Percentiles rank a stretch among this genome's conserved stretches.
phyloP scores from a whole-genome alignment of 2,113 vertebrate species.

The Ibidorhyncha struthersii region DNA sequence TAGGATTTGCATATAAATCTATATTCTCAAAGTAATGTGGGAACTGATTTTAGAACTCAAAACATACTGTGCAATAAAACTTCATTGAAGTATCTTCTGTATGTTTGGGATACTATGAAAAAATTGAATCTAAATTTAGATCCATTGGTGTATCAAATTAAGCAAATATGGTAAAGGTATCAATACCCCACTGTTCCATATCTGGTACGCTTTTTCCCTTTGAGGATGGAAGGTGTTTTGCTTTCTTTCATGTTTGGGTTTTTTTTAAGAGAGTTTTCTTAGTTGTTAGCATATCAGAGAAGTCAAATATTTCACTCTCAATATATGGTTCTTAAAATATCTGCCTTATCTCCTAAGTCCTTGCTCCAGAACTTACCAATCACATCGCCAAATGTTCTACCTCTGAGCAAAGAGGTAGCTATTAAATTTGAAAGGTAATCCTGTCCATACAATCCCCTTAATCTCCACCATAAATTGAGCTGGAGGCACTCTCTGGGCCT shows the following conservation, averaged over 20 bases:
- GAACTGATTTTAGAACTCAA: not conserved
- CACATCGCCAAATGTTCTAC: not conserved
- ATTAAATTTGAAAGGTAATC: not conserved
- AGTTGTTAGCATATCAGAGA: not conserved
- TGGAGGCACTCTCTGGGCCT: not conserved
- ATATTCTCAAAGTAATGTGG: not conserved
- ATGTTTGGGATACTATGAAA: not conserved
- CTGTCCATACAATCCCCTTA: not conserved
- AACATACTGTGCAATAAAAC: not conserved
- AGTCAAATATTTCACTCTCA: not conserved
- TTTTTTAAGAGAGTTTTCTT: not conserved
- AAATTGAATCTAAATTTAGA: not conserved
- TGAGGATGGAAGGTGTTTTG: not conserved
- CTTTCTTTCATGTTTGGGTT: not conserved
- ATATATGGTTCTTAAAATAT: not conserved
- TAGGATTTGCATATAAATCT: constrained; percentile 9
- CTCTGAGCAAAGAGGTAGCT: not conserved
- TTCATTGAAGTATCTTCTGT: not conserved
- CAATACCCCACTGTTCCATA: not conserved
- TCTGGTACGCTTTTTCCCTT: not conserved
- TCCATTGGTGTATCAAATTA: not conserved
- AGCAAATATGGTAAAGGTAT: not conserved
- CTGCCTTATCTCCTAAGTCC: not conserved
- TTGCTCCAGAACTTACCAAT: not conserved
- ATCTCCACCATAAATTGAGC: not conserved